Base-by-base conservation (phyloP, 2,113 vertebrate genomes). In the Myxocyprinus asiaticus region DNA sequence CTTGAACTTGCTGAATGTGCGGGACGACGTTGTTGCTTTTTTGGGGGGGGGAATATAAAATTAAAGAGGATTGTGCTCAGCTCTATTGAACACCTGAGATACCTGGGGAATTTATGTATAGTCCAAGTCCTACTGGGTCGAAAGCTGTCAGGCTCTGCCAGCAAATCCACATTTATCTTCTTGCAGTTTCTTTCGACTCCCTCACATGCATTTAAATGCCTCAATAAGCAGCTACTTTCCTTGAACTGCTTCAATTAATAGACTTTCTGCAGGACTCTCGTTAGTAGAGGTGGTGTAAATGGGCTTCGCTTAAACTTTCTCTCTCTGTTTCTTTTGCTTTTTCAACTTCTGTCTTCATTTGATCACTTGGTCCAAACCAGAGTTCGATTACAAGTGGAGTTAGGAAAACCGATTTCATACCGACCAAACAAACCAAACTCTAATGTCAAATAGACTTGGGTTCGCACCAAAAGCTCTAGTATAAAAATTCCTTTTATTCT, bases 181-280 rank as follows among this genome's bases (percentile, higher is more conserved):
- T 33, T 33, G 22, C 22, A 33, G 22, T 33, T 33, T 33, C 22
- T 33, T 33, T 33, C 22, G 22, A 33, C 22, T 1, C 22, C 1
- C 22, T 33, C 22, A 33, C 22, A 33, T 33, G 22, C 22, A 3
- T 64, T 79, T 66, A 55, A 72, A 15, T 67, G 63, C 47, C 22
- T 73, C 44, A 43, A 75, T 67, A 74, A 59, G 55, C 70, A 61
- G 70, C 59, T 73, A 42, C 68, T 65, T 73, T 79, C 61, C 61
- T 17, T 65, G 47, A 69, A 71, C 61, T 12, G 15, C 42, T 56
- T 79, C 48, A 72, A 65, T 79, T 65, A 72, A 79, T 72, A n/a
- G 68, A 51, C 67, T 53, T 78, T 5, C 50, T 4, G 12, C 22
- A 33, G 22, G 22, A 33, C 22, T 3, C 3, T 65, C 12, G 9